Evolutionary conservation across 2,113 vertebrate genomes (phyloP).

Genomic region (Penelope pileata): DNA sequence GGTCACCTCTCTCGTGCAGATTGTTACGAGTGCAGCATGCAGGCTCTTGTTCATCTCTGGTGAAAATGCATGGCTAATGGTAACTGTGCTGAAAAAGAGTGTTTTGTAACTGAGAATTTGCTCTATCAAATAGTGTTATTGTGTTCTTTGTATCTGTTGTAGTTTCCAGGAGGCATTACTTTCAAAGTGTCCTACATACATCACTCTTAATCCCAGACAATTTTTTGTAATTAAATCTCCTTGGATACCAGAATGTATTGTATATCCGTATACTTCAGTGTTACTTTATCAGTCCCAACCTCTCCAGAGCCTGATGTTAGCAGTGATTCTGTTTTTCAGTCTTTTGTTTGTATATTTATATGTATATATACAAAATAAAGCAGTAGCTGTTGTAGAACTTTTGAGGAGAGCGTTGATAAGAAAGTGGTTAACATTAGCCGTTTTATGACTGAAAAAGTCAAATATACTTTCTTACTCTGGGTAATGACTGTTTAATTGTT

Average conservation of each 20-base stretch:
- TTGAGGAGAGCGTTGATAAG: rapidly evolving
- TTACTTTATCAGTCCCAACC: neutral
- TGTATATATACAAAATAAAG: neutral
- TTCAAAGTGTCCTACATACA: neutral
- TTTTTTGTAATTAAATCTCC: neutral
- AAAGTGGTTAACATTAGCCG: neutral
- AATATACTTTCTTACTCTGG: neutral
- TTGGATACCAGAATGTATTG: neutral
- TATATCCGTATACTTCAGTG: neutral
- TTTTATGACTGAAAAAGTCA: neutral
- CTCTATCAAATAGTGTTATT: neutral
- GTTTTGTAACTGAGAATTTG: neutral
- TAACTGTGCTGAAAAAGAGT: neutral
- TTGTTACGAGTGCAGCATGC: neutral
- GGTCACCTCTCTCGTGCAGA: neutral
- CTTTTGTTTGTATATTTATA: neutral
- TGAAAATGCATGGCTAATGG: neutral
- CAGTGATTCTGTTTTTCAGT: neutral
- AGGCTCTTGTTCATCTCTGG: neutral
- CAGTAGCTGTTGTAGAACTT: neutral
- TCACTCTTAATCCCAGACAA: neutral
- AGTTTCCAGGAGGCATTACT: neutral
- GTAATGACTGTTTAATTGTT: neutral
- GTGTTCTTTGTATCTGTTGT: neutral
- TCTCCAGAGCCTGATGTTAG: neutral